phyloP scores from a whole-genome alignment of 2,797 vertebrate genomes.

The Melanotaenia boesemani region DNA sequence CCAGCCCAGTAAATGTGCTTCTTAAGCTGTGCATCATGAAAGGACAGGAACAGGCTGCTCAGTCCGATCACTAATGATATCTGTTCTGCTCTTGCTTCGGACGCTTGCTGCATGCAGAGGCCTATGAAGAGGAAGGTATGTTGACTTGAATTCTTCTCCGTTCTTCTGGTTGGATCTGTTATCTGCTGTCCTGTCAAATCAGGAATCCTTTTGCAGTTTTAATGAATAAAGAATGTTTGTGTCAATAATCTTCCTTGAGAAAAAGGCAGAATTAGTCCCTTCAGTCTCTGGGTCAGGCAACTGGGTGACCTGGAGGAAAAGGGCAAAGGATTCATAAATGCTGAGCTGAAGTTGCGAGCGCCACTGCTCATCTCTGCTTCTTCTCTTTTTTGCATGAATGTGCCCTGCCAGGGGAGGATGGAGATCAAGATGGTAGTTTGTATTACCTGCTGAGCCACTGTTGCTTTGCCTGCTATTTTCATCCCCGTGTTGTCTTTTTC shows the following conservation, averaged over 20 bases:
- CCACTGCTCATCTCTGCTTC: constrained; percentile 77
- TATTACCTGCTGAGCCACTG: constrained; percentile 74
- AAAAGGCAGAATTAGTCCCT: constrained; percentile 17
- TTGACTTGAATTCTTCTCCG: constrained; percentile 66
- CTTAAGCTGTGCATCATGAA: constrained; percentile 52
- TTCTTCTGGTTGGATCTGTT: constrained; percentile 46
- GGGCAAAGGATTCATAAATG: constrained; percentile 69
- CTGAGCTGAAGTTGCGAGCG: constrained; percentile 42
- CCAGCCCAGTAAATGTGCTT: constrained; percentile 65
- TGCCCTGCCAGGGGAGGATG: constrained; percentile 79
- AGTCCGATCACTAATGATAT: constrained; percentile 71
- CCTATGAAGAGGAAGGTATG: constrained; percentile 88
- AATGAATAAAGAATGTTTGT: constrained; percentile 4
- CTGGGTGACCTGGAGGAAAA: constrained; percentile 29
- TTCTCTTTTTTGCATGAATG: constrained; percentile 81
- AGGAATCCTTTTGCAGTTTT: constrained; percentile 1
- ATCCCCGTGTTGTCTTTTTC: constrained; percentile 39
- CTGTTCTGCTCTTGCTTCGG: constrained; percentile 86
- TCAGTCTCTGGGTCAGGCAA: constrained; percentile 19
- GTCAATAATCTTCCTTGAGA: constrained; percentile 12
- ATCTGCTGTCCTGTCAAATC: constrained; percentile 12
- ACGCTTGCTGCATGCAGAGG: constrained; percentile 88
- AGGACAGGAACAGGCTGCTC: constrained; percentile 47
- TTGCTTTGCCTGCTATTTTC: constrained; percentile 75
- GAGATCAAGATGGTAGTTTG: constrained; percentile 83